Base-by-base conservation (phyloP, 2,888 invertebrate species). In the Hyposoter didymator region DNA sequence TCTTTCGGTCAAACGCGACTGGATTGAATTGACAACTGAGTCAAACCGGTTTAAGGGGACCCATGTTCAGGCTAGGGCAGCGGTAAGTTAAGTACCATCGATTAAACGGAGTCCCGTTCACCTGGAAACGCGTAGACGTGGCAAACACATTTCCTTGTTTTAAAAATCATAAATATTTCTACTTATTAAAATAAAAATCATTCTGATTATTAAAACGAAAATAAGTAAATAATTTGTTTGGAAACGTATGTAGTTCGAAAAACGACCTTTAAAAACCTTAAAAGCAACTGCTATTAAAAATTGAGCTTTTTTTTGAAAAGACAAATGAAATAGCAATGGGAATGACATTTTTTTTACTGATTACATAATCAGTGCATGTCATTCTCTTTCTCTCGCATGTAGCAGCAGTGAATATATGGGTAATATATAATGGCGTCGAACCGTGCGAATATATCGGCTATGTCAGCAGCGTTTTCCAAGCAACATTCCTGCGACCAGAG, bases 91-190 rank as follows among this genome's bases (percentile, higher is more conserved):
- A 35, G 79, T 19, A 39, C 35, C 52, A 85, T 85, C 75, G 85
- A 85, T 82, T 75, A 72, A 85, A 85, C 85, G 35, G 45, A 62
- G 43, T 70, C 47, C 66, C 35, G 62, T 74, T 72, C 35, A 75
- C 82, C 69, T 82, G 72, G 85, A 82, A 78, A 84, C 82, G 59
- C 49, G 39, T 70, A 14, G 45, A 49, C 22, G 43, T 74, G 32
- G 47, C 45, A 52, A 6, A 6, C n/a, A 32, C 32, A 22, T n/a
- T 35, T 28, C 32, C 74, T 32, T 7, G 3, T 17, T 45, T 10
- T 1, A 8, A 66, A 39, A 19, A 66, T 39, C 7, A 39, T 19
- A n/a, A 52, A 19, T 7, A 17, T 39, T 39, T 39, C 10, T 10
- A 39, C 10, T 39, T 39, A 10, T 39, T 39, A 0, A 7, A 39